Base-by-base conservation (phyloP, 2,888 invertebrate species). In the Hofmannophila pseudospretella region DNA sequence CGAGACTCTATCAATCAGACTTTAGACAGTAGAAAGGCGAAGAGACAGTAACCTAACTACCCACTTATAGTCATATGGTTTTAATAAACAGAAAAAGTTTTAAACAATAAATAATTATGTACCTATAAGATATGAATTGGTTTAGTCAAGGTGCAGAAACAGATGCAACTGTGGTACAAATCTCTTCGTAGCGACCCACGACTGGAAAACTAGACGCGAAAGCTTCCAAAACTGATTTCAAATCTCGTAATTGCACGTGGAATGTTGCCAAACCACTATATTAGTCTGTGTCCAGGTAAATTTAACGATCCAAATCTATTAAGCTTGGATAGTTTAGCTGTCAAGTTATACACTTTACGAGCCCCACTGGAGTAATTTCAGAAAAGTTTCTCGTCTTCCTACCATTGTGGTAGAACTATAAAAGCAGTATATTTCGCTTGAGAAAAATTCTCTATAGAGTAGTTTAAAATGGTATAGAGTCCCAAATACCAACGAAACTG, bases 171-270 rank as follows among this genome's bases (percentile, higher is more conserved):
- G n/a, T 23, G n/a, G n/a, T 7, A n/a, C 23, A n/a, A 23, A 2
- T 7, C 14, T 33, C 25, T 20, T 38, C 38, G 38, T 42, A 41
- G 47, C 46, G 54, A n/a, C 56, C 55, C 41, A 40, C 41, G 45
- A 38, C 51, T 58, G 59, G 60, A 67, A 67, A 68, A 67, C 66
- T 63, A 53, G 54, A 50, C 45, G 44, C 41, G 34, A 44, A 44
- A 58, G 51, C 28, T 50, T 49, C 42, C 45, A 45, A 45, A 36
- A 39, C 35, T 47, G 43, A 49, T 51, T 49, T 45, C 45, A 50
- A 56, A 56, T 54, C 54, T 34, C 37, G 31, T 37, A 28, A 35
- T 45, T 43, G 47, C 45, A 44, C 45, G 56, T 65, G 70, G 67
- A 44, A 39, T 25, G 33, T 41, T 53, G 65, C 70, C 69, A 68